Base-by-base conservation (phyloP, 1,140 invertebrate species). In the Penaeus indicus region DNA sequence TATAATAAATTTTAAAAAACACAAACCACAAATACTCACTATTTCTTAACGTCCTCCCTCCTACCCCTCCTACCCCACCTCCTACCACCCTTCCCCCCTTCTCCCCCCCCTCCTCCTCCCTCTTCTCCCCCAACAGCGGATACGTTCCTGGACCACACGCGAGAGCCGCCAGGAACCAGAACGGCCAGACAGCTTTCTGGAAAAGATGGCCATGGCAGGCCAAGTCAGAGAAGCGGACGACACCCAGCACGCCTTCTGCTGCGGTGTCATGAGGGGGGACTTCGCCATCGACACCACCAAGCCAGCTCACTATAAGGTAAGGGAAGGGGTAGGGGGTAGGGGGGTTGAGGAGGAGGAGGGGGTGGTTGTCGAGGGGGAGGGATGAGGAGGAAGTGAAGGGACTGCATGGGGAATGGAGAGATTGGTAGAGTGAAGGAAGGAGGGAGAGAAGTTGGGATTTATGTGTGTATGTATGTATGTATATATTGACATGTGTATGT, bases 241-340 rank as follows among this genome's bases (percentile, higher is more conserved):
- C 47, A 82, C 86, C 27, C 86, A 80, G 19, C 85, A 90, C 4
- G 89, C 87, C 47, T 88, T 87, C 67, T 91, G 85, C 85, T 91
- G 86, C 64, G 86, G 91, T 16, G 61, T 79, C 38, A 63, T 82
- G 22, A 78, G 72, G 13, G 84, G 89, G 25, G 83, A 86, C 61
- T 89, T 95, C 61, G 95, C 94, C 3, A 91, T 96, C 82, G 95
- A 96, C 92, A 94, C 95, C 32, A 94, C 95, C 0, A 92, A 94
- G 64, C 94, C 94, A 47, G 93, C 93, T 38, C 95, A 95, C 92
- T 96, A 96, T 91, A 93, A 94, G 92, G 94, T 95, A 32, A 85
- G 42, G 27, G 81, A 22, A 21, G 72, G 83, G 22, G 61, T n/a
- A n/a, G 19, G 77, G 25, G 22, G 54, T 63, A 0, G 10, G 10